Percentiles rank a stretch among this genome's conserved stretches.
Evolutionary conservation across 2,888 invertebrate genomes (phyloP).

Genomic region (Nomada ferruginata): DNA sequence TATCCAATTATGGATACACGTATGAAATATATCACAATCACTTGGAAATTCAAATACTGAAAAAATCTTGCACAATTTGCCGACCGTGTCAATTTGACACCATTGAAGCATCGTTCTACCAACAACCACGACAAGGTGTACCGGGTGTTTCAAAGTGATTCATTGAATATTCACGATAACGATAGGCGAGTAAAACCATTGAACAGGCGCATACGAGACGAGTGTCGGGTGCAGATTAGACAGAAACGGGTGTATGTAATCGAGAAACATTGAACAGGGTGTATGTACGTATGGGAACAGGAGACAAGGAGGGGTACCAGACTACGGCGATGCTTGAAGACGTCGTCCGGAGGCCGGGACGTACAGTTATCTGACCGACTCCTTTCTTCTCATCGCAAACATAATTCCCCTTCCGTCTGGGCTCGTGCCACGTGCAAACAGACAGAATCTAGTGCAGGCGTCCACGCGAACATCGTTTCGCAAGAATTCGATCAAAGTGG

Average conservation of each 20-base stretch:
- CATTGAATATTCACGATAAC: conserved; percentile 26
- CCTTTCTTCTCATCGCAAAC: conserved; percentile 74
- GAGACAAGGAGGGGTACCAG: conserved; percentile 65
- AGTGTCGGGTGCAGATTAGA: background rate
- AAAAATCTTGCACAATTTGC: background rate
- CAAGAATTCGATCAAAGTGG: too few relatives aligned
- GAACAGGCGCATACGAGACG: conserved; percentile 8
- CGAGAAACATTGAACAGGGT: conserved; percentile 39
- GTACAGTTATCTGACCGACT: conserved; percentile 84
- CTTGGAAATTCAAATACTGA: too few relatives aligned
- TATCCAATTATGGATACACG: too few relatives aligned
- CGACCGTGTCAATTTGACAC: background rate
- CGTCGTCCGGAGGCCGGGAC: conserved; percentile 82
- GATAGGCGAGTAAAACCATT: conserved; percentile 37
- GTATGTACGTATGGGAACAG: conserved; percentile 51
- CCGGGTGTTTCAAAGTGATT: conserved; percentile 7
- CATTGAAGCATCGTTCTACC: conserved; percentile 18
- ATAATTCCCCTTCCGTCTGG: conserved; percentile 47
- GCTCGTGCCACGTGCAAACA: conserved; percentile 44
- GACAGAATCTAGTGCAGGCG: conserved; percentile 7
- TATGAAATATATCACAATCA: too few relatives aligned
- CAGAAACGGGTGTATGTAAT: background rate
- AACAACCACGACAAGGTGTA: background rate
- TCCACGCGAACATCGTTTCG: background rate
- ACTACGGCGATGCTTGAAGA: conserved; percentile 75